Base-by-base conservation (phyloP, 2,888 invertebrate genomes). In the Cephus sareptanus region DNA sequence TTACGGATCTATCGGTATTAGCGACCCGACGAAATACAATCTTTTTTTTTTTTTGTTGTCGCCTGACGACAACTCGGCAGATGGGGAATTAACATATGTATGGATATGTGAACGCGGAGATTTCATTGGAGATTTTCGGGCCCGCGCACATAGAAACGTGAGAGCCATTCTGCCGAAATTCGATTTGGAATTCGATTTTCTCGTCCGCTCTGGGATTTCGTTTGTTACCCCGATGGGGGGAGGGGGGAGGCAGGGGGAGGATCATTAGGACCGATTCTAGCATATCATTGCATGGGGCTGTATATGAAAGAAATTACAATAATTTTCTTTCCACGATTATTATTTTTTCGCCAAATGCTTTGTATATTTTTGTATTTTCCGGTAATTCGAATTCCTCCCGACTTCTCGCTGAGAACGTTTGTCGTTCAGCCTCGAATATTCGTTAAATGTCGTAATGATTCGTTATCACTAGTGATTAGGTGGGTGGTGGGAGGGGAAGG, bases 21-120 rank as follows among this genome's bases (percentile, higher is more conserved):
- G 78, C 79, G 77, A 70, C 74, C 75, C 77, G 76, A 37, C 79
- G 76, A 80, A 81, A 77, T 79, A 81, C 30, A 83, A 78, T 85
- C 82, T 80, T 81, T 83, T 80, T 81, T 81, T 79, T 80, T 81
- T 83, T 80, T 81, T 79, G 37, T 73, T 40, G 40, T 77, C 78
- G 70, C 73, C 34, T 13, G 15, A 69, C 75, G 40, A 30, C 31
- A 70, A 75, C 78, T 77, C 78, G 84, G 84, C 89, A 88, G 87
- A 89, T 88, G 88, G 85, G 81, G 77, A 77, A 88, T 88, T 88
- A 88, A 86, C 88, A 88, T 88, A 87, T 83, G 85, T 83, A 87
- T 85, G 75, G 80, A 35, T 34, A 34, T 34, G 35, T 74, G 34
- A 34, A 11, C 74, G 74, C 80, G 80, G 78, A 84, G 83, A 84